Base-by-base conservation (phyloP, 2,888 invertebrate genomes). In the Lathronympha strigana region DNA sequence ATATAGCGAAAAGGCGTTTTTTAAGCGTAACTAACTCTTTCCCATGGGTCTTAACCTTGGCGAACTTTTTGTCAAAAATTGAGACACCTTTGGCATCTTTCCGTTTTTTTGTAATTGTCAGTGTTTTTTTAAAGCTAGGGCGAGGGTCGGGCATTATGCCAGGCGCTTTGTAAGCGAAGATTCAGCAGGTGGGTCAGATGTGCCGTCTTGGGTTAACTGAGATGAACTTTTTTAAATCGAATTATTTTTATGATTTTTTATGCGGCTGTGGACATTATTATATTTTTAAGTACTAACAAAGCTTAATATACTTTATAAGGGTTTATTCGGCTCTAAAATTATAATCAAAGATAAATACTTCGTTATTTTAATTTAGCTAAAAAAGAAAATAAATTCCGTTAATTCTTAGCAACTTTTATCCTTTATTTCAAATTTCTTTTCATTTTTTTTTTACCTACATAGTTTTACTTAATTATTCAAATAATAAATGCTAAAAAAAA, bases 71-170 rank as follows among this genome's bases (percentile, higher is more conserved):
- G 81, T 81, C 75, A 75, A 86, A 87, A 90, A 87, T 86, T 86
- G 85, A 88, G 90, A 92, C 92, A 91, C 90, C 91, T 92, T 92
- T 91, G 90, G 77, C 86, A 92, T 92, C 91, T 90, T 90, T 90
- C 71, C 80, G 80, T 80, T 89, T 79, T 90, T 90, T 85, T 81
- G 73, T 76, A 74, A 78, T 73, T 81, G 80, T 78, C 73, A 76
- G 68, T 73, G 72, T 75, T 76, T 81, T 86, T 88, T 83, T 77
- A 77, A 74, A 73, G 74, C 69, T 74, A 76, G 77, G 84, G 84
- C 83, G 82, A 84, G 88, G 90, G 89, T 88, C 86, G 84, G 75
- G 81, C 80, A 75, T 81, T 81, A 80, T 81, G 72, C 72, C 73
- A 57, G 72, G 61, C 40, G 70, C 78, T 79, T 81, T 86, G 86